phyloP scores from a whole-genome alignment of 2,888 invertebrate species.

The Pelosia muscerda region DNA sequence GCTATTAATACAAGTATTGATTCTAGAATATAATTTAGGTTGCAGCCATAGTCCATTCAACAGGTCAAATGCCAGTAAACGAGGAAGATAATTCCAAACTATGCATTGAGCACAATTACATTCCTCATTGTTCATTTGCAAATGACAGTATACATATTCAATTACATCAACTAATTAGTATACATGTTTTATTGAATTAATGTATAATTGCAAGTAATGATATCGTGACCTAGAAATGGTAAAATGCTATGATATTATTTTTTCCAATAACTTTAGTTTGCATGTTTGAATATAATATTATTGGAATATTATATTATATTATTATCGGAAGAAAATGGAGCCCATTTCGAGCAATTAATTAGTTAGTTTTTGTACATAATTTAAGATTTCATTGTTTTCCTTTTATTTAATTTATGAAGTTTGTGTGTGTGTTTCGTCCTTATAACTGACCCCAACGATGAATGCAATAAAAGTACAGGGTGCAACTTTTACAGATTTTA shows the following conservation, averaged over 20 bases:
- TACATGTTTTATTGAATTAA: slow-evolving; percentile 15
- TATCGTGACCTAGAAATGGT: slow-evolving; percentile 13
- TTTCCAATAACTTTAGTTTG: too few species aligned
- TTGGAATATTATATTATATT: background rate
- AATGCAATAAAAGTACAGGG: too few species aligned
- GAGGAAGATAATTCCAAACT: background rate
- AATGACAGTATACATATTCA: slow-evolving; percentile 19
- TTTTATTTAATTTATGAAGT: too few species aligned
- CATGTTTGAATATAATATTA: background rate
- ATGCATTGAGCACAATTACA: background rate
- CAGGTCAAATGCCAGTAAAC: slow-evolving; percentile 1
- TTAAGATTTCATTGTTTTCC: too few species aligned
- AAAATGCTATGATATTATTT: background rate
- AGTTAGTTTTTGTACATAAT: too few species aligned
- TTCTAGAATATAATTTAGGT: background rate
- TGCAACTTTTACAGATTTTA: too few species aligned
- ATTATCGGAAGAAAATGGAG: too few species aligned
- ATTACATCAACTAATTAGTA: slow-evolving; percentile 22
- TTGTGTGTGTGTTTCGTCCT: too few species aligned
- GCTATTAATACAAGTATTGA: background rate
- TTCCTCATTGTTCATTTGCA: slow-evolving; percentile 25
- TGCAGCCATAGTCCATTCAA: background rate
- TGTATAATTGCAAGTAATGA: slow-evolving; percentile 18
- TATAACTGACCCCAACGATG: too few species aligned
- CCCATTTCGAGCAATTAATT: too few species aligned